phyloP scores from a whole-genome alignment of 2,113 vertebrate species.

The Furnarius figulus region DNA sequence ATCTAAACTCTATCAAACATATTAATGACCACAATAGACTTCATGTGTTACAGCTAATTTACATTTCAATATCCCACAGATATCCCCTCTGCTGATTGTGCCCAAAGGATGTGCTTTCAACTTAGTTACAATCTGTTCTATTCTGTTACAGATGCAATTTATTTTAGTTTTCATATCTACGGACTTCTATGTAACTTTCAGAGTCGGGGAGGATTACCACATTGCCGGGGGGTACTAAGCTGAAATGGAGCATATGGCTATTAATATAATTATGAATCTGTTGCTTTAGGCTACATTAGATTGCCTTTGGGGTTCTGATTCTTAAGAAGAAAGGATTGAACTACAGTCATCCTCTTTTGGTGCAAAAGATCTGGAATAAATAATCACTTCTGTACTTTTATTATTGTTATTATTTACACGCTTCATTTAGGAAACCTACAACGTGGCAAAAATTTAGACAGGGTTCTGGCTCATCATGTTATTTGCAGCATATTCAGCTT shows the following conservation, averaged over 20 bases:
- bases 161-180: neutral
- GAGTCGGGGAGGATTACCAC: slow-evolving; percentile 19
- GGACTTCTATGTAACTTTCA: neutral
- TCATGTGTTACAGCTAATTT: neutral
- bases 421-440: neutral
- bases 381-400: neutral
- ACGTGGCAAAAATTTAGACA: neutral
- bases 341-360: neutral
- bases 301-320: slow-evolving; percentile 29
- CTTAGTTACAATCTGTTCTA: neutral
- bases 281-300: slow-evolving; percentile 26
- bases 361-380: neutral
- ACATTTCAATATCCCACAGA: slow-evolving; percentile 23
- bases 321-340: slow-evolving; percentile 43
- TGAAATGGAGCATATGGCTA: slow-evolving; percentile 49
- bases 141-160: neutral
- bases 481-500: neutral
- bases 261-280: slow-evolving; percentile 46
- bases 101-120: slow-evolving; percentile 34
- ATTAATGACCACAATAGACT: neutral
- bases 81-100: neutral
- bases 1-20: neutral
- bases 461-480: neutral
- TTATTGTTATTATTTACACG: neutral
- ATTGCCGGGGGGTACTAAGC: neutral